phyloP scores from a whole-genome alignment of 2,797 vertebrate species.

The Acanthopagrus latus region DNA sequence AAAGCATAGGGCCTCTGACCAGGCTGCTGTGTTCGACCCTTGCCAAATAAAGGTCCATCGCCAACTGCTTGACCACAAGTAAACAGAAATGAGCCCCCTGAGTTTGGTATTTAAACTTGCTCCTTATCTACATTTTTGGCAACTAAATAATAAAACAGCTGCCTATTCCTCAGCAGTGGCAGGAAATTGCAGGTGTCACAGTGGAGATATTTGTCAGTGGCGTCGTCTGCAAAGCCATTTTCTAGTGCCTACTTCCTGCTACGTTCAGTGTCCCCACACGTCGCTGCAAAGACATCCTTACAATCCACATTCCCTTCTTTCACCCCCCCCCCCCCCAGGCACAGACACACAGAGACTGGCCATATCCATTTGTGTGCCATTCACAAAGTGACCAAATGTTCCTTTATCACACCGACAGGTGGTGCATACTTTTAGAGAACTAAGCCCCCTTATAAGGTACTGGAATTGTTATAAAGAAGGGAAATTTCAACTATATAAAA shows the following conservation, averaged over 20 bases:
- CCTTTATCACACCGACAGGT: not conserved
- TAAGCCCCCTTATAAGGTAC: too few species aligned
- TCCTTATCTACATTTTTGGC: not conserved
- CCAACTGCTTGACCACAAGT: too few species aligned
- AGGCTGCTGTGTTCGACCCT: too few species aligned
- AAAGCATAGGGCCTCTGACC: too few species aligned
- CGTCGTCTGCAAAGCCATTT: slow-evolving; percentile 21
- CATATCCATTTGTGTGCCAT: not conserved
- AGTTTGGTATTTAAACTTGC: too few species aligned
- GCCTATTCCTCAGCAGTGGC: not conserved
- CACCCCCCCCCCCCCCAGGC: too few species aligned
- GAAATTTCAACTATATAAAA: too few species aligned
- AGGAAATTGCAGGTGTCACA: slow-evolving; percentile 8
- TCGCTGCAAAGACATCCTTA: not conserved
- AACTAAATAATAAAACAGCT: not conserved
- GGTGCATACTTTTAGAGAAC: too few species aligned
- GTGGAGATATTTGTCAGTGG: not conserved
- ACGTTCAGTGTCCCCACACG: not conserved
- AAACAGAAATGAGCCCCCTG: too few species aligned
- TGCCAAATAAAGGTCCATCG: too few species aligned
- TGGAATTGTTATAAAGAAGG: too few species aligned
- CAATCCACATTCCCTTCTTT: not conserved
- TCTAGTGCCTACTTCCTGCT: not conserved
- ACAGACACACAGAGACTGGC: not conserved
- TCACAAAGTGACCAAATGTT: not conserved